Percentiles rank a stretch among this genome's conserved stretches.
Conservation (phyloP, 2,888 invertebrate genomes). For the Ephialtes manifestator region DNA sequence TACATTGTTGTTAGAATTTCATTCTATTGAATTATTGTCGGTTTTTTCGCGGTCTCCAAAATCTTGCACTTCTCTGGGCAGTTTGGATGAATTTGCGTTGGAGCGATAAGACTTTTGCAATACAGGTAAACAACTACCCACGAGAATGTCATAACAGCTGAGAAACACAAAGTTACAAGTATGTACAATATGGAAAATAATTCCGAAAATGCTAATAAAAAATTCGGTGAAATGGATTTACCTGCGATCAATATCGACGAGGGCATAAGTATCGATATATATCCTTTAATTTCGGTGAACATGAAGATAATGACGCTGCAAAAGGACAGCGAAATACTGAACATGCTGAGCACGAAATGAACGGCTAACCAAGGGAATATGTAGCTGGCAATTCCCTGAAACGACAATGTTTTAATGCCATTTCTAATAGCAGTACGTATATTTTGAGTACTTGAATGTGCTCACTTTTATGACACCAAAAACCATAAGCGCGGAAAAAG, state of each 20-base stretch:
- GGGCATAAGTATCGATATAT: too few relatives aligned
- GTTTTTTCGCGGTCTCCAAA: neutral
- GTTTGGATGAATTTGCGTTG: neutral
- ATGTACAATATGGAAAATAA: neutral
- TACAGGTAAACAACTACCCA: neutral
- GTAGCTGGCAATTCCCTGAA: neutral
- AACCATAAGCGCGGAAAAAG: neutral
- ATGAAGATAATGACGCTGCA: neutral
- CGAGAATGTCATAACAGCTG: neutral
- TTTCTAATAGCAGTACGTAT: too few relatives aligned
- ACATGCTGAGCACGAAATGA: neutral
- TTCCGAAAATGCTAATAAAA: neutral
- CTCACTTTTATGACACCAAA: neutral
- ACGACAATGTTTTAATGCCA: neutral
- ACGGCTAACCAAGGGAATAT: neutral
- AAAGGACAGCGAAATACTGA: too few relatives aligned
- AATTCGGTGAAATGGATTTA: neutral
- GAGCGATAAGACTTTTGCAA: neutral
- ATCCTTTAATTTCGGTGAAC: too few relatives aligned
- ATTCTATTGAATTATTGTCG: too few relatives aligned
- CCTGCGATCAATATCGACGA: too few relatives aligned
- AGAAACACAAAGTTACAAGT: neutral
- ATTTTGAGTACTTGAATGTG: neutral
- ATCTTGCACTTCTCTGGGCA: neutral
- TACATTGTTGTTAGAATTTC: too few relatives aligned